A percentile compares a stretch with the other conserved stretches of the same genome.
These are phyloP conservation scores for Eidolon dupreanum DNA, from an alignment of 2,797 vertebrate species.

Conservation along the genomic window DNA sequence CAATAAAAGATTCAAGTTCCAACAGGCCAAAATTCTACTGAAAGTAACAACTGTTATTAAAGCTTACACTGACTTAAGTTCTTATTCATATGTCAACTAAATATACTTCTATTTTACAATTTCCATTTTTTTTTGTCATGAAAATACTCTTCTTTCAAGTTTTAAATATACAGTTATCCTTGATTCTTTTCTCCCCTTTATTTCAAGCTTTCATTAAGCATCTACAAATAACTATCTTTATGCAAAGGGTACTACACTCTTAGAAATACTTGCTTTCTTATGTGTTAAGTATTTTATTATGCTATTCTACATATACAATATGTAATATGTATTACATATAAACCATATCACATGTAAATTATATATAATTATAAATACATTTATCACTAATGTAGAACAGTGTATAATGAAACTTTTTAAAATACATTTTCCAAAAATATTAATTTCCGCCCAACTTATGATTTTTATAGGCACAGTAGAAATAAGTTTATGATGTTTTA, in stretches of 20 bases:
- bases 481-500: neutral
- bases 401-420: constrained; percentile 25
- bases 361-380: neutral
- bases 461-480: neutral
- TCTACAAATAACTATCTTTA: neutral
- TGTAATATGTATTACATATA: no score
- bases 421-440: neutral
- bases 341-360: neutral
- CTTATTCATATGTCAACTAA: neutral
- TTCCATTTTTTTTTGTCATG: neutral
- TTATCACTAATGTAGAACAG: neutral
- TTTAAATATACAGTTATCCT: constrained; percentile 21
- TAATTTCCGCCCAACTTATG: neutral
- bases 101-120: neutral
- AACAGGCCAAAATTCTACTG: constrained; percentile 10
- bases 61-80: neutral
- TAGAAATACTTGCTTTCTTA: neutral
- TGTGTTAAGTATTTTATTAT: neutral
- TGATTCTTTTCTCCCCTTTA: neutral
- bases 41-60: constrained; percentile 17
- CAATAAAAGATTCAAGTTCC: constrained; percentile 15
- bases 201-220: neutral
- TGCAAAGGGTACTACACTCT: neutral
- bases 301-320: neutral
- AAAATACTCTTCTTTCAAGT: neutral